Evolutionary conservation across 2,113 vertebrate genomes (phyloP).

Genomic region (Chaetodon auriga): DNA sequence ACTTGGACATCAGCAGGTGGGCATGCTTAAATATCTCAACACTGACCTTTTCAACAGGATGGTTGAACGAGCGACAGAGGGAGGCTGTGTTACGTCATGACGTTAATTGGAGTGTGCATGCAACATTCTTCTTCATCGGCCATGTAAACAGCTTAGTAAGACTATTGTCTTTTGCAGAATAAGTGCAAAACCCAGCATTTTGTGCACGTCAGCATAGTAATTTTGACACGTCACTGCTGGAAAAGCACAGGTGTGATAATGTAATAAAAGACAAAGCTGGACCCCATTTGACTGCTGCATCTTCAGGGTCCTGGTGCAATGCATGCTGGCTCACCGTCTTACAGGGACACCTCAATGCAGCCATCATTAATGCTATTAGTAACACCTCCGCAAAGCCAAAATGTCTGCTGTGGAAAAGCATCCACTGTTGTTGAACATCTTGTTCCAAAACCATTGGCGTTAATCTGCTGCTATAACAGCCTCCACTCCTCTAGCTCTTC

Average conservation of each 20-base stretch:
- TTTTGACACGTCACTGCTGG: not conserved
- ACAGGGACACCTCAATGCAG: not conserved
- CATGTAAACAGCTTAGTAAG: too few species aligned
- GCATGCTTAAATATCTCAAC: too few species aligned
- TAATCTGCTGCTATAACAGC: not conserved
- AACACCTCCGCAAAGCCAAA: not conserved
- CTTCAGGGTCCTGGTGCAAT: not conserved
- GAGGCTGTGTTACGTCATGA: too few species aligned
- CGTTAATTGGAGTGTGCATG: too few species aligned
- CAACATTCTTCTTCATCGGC: too few species aligned
- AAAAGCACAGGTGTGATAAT: not conserved
- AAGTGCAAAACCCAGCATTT: too few species aligned
- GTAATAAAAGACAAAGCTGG: not conserved
- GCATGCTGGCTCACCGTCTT: not conserved
- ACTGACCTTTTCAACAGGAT: too few species aligned
- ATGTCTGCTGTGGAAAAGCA: conserved; percentile 1
- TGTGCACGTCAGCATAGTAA: too few species aligned
- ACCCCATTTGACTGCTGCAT: not conserved
- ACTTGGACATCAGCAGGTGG: too few species aligned
- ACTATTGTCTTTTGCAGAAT: too few species aligned
- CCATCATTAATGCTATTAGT: not conserved
- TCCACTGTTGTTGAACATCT: not conserved
- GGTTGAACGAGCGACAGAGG: too few species aligned
- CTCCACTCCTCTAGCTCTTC: not conserved
- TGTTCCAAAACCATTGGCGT: not conserved